Evolutionary conservation across 2,797 vertebrate species (phyloP), one percentile per base, ranked within the genome.

Genomic region (Calcarius lapponicus): DNA sequence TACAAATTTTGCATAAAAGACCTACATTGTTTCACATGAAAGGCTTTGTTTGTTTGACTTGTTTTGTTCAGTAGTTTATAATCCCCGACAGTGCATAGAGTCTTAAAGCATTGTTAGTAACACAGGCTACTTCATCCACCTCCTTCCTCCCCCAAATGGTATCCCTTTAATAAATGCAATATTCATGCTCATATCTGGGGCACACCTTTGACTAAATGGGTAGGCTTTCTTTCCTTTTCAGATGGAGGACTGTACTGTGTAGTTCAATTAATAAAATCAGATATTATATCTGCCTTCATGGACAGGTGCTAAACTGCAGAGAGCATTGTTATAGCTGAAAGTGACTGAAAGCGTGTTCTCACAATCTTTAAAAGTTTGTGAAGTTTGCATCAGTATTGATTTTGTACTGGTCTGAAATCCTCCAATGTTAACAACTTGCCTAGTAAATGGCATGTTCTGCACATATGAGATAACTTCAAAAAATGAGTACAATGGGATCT

Each of bases 381-480:
- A 47, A 80, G 43, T 89, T 71, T 81, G 38, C n/a, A 90, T n/a
- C 31, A 22, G 32, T 89, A 47, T 73, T 88, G 72, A 90, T 95
- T 96, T 95, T 89, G 62, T 36, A 62, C 47, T 60, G n/a, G 45
- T 89, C 92, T 82, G 80, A 88, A 96, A 96, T 95, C 95, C 93
- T 95, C 80, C 83, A 31, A 17, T 74, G 65, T 20, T 45, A 96
- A 58, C 13, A 93, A 65, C 88, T 89, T 95, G 72, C 16, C 91
- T 71, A 87, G 78, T 80, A 95, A 97, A 90, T 32, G 62, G 40
- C 47, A 75, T 42, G 53, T 92, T 95, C 89, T 96, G 73, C 88
- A 91, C 34, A 64, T 73, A 85, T 56, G 95, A 95, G 6, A 6
- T 32, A 74, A 61, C 45, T 71, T 80, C 3, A 76, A 82, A 72